Conservation (phyloP, 92 coral and sea anemone species). For the Micromussa lordhowensis region DNA sequence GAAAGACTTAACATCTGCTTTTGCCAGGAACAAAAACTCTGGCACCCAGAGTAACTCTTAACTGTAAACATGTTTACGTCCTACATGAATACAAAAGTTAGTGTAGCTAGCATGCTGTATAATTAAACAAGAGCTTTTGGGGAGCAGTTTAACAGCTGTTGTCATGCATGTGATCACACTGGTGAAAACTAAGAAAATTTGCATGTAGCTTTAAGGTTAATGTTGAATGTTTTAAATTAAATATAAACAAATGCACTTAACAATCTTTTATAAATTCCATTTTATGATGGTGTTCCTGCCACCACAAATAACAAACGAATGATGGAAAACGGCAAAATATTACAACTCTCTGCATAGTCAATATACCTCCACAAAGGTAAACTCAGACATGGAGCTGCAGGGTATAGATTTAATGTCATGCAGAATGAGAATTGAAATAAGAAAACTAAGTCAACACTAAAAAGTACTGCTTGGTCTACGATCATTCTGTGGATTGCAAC, state of each 20-base stretch:
- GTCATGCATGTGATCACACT: background rate
- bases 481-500: background rate
- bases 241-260: background rate
- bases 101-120: background rate
- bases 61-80: background rate
- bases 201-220: background rate
- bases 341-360: background rate
- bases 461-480: background rate
- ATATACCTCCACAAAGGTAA: background rate
- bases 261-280: background rate
- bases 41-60: background rate
- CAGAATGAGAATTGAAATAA: background rate
- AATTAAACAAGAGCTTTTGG: background rate
- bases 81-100: background rate
- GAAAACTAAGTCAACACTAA: background rate
- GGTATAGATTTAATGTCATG: background rate
- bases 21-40: background rate
- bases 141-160: background rate
- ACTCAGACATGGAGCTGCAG: background rate
- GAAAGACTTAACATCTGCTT: background rate
- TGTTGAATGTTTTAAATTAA: background rate
- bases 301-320: slow-evolving; percentile 1
- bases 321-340: background rate
- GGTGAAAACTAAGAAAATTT: background rate
- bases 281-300: slow-evolving; percentile 28